phyloP scores from a whole-genome alignment of 2,888 invertebrate species.

The Agrochola lota region DNA sequence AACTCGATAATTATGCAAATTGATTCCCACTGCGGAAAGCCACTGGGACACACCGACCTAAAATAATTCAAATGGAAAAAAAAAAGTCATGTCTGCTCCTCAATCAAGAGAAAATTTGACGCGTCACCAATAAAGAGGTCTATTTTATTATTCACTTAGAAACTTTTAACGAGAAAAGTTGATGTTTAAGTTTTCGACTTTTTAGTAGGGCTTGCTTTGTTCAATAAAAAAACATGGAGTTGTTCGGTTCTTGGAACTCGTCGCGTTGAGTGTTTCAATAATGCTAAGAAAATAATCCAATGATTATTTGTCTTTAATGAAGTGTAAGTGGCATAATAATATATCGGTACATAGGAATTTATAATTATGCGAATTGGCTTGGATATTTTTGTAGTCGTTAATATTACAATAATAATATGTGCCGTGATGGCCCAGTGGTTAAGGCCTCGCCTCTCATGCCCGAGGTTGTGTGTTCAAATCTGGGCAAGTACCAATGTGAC shows the following conservation, averaged over 20 bases:
- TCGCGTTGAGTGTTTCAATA: slow-evolving; percentile 40
- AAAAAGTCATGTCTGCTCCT: slow-evolving; percentile 50
- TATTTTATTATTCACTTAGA: slow-evolving; percentile 70
- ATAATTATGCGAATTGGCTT: neutral
- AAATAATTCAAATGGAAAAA: slow-evolving; percentile 63
- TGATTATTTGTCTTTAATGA: slow-evolving; percentile 2
- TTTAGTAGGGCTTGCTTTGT: slow-evolving; percentile 65
- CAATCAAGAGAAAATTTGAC: slow-evolving; percentile 66
- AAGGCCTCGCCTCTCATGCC: too few species aligned
- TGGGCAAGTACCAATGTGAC: too few species aligned
- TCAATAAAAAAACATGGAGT: slow-evolving; percentile 52
- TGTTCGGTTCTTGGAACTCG: slow-evolving; percentile 30
- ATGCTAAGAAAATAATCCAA: slow-evolving; percentile 23
- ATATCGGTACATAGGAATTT: neutral
- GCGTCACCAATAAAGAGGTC: slow-evolving; percentile 67
- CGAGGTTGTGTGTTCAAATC: too few species aligned
- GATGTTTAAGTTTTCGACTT: slow-evolving; percentile 65
- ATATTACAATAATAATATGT: too few species aligned
- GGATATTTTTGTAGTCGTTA: neutral
- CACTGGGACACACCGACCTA: slow-evolving; percentile 41
- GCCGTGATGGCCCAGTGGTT: too few species aligned
- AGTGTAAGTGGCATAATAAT: neutral
- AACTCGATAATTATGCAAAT: slow-evolving; percentile 66
- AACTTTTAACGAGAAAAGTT: slow-evolving; percentile 76
- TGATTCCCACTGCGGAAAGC: slow-evolving; percentile 62